A percentile compares a stretch with the other conserved stretches of the same genome.
Conservation (phyloP, 2,113 vertebrate species). For the Polypterus bichir region DNA sequence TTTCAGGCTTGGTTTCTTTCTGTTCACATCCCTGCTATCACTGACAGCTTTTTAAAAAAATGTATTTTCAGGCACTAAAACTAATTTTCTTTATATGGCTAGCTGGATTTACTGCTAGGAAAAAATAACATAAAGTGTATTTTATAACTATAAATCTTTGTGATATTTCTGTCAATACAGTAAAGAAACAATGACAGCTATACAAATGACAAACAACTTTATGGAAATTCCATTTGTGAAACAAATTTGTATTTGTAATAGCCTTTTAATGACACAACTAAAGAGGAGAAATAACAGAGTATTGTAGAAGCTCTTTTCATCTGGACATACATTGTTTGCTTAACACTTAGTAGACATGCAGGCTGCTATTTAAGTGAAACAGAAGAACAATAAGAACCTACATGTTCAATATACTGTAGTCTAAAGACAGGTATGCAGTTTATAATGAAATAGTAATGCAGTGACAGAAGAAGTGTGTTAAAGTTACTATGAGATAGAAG, state of each 20-base stretch:
- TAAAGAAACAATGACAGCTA: slow-evolving; percentile 42
- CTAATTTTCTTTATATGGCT: slow-evolving; percentile 33
- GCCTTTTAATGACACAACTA: background rate
- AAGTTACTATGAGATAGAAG: too few relatives aligned
- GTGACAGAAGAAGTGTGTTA: too few relatives aligned
- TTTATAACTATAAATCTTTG: slow-evolving; percentile 42
- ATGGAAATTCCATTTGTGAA: slow-evolving; percentile 37
- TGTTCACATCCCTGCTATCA: too few relatives aligned
- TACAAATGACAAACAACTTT: slow-evolving; percentile 46
- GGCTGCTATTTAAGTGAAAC: too few relatives aligned
- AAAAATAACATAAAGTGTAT: slow-evolving; percentile 31
- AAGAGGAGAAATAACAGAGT: background rate
- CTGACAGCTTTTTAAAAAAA: background rate
- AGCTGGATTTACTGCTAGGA: slow-evolving; percentile 24
- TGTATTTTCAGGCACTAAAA: slow-evolving; percentile 26
- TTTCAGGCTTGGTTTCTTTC: too few relatives aligned
- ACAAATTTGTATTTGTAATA: slow-evolving; percentile 21
- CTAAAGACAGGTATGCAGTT: too few relatives aligned
- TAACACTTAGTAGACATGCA: background rate
- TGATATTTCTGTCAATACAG: slow-evolving; percentile 49
- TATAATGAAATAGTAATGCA: too few relatives aligned
- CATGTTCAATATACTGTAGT: too few relatives aligned
- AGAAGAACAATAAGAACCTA: too few relatives aligned
- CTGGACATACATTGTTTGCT: background rate
- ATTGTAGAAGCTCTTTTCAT: slow-evolving; percentile 2